Percentiles rank a stretch among this genome's conserved stretches.
Conservation (phyloP, 1,140 invertebrate genomes). For the Drosophila kikkawai region DNA sequence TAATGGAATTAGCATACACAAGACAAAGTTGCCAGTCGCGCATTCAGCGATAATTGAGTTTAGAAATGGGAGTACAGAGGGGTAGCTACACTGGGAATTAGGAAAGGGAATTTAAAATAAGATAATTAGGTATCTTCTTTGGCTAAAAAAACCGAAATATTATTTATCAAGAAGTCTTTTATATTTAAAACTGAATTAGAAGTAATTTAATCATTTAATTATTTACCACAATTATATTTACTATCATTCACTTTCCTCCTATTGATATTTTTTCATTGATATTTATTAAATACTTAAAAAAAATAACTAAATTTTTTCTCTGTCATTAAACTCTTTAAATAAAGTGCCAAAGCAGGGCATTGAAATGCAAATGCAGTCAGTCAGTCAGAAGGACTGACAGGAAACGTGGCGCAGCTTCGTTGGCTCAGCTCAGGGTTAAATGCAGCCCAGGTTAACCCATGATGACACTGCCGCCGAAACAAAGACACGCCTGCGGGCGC, state of each 20-base stretch:
- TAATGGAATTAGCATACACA: constrained; percentile 78
- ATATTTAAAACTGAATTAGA: neutral
- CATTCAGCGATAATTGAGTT: constrained; percentile 71
- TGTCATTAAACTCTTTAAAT: constrained; percentile 12
- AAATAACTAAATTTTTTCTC: neutral
- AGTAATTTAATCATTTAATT: neutral
- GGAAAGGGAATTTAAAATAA: neutral
- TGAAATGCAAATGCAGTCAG: constrained; percentile 47
- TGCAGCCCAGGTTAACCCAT: constrained; percentile 35
- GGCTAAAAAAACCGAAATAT: neutral
- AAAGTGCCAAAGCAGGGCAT: constrained; percentile 4
- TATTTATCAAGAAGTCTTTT: neutral
- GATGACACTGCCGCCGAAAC: constrained; percentile 48
- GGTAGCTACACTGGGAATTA: neutral
- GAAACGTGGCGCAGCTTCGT: constrained; percentile 53
- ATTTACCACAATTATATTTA: neutral
- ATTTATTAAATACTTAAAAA: neutral
- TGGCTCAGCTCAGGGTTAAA: constrained; percentile 37
- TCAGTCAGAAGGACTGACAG: constrained; percentile 32
- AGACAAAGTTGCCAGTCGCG: constrained; percentile 58
- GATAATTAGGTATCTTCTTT: neutral
- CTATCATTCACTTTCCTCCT: neutral
- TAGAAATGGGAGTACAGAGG: constrained; percentile 25
- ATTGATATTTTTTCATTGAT: neutral
- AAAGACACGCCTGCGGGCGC: constrained; percentile 42